Evolutionary conservation across 1,140 invertebrate genomes (phyloP), one percentile per base, ranked within the genome.

Genomic region (Liolophura sinensis): DNA sequence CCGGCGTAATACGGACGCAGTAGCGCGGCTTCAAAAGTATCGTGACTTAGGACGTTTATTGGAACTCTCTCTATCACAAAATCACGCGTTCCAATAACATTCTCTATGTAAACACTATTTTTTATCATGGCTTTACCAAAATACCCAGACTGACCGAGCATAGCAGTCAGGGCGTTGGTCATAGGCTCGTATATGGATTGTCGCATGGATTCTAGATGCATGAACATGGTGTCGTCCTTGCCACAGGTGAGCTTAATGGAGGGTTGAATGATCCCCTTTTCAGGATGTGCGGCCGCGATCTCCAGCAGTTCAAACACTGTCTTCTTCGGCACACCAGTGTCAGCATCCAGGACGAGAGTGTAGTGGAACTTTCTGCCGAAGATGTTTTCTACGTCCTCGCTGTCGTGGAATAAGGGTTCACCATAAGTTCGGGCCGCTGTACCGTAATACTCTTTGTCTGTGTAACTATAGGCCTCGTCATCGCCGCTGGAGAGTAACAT

Each of bases 1-100:
- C 75, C 70, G 12, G 72, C 76, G 62, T 76, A 80, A 16, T 79
- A 60, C 0, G 80, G 78, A 31, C 74, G 67, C 25, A 82, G 63
- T 18, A 80, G 57, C 1, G 78, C 77, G 20, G 80, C 78, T 59
- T 81, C 79, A 65, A 79, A 81, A 5, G 78, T 81, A 61, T 80
- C 79, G 52, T 81, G 79, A 68, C 80, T 82, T 1, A 82, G 67
- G n/a, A 82, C 78, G 65, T 82, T 77, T n/a, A 82, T 68, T 0
- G 80, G 80, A 15, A 82, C 75, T 31, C 74, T 65, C 65, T 82
- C 80, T n/a, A 82, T 78, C 16, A 71, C 52, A 49, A 78, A 70
- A 0, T 75, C 73, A 54, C 69, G 60, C 4, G 54, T 70, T 18
- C 80, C 80, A 56, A 82, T 82, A 1, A 82, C 72, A 46, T 75